phyloP scores from a whole-genome alignment of 2,113 vertebrate genomes.

The Apodemus speciosus region DNA sequence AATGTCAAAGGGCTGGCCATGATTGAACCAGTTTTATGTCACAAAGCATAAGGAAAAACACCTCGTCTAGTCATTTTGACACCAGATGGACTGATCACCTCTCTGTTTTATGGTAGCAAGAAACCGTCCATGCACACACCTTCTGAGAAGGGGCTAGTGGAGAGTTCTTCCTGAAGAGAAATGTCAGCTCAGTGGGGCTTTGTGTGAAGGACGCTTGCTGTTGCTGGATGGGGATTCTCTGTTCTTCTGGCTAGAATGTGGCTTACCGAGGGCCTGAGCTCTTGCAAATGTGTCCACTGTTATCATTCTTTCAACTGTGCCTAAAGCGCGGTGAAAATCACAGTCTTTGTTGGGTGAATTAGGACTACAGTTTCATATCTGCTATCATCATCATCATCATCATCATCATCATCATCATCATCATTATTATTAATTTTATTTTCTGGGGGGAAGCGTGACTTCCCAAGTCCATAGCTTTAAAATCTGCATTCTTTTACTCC shows the following conservation, averaged over 20 bases:
- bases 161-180: not conserved
- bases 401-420: too few relatives aligned
- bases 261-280: not conserved
- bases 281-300: not conserved
- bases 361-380: not conserved
- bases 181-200: not conserved
- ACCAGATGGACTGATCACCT: not conserved
- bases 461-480: conserved; percentile 13
- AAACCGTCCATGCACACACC: too few relatives aligned
- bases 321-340: not conserved
- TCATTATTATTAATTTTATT: not conserved
- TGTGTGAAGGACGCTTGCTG: not conserved
- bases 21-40: not conserved
- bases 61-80: not conserved
- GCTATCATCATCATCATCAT: too few relatives aligned
- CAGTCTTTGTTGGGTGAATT: conserved; percentile 17
- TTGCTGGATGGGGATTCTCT: not conserved
- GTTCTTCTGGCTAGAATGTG: not conserved
- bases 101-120: not conserved
- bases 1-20: not conserved
- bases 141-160: not conserved
- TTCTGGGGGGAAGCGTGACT: not conserved
- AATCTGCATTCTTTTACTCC: not conserved
- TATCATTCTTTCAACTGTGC: not conserved
- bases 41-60: not conserved